Base-by-base conservation (phyloP, 2,888 invertebrate species). In the Erpobdella octoculata region DNA sequence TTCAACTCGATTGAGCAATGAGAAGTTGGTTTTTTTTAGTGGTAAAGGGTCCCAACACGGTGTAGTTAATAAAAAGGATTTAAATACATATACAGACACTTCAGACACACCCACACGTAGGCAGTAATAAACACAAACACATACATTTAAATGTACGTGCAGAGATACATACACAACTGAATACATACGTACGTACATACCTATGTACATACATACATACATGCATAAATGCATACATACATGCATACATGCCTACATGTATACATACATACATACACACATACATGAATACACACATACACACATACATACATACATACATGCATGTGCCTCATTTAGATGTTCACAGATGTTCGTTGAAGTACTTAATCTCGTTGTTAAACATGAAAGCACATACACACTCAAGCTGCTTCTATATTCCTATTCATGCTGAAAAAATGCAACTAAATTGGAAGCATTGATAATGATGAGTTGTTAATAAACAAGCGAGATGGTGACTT, bases 261-360 rank as follows among this genome's bases (percentile, higher is more conserved):
- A 41, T n/a, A 41, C 46, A 41, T n/a, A 41, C 46, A n/a, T n/a
- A n/a, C n/a, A n/a, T n/a, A n/a, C n/a, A n/a, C n/a, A n/a, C n/a
- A n/a, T n/a, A n/a, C n/a, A n/a, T n/a, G n/a, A n/a, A n/a, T n/a
- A n/a, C n/a, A n/a, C n/a, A n/a, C n/a, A n/a, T n/a, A n/a, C n/a
- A 41, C 46, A 41, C 46, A 41, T n/a, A 41, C 46, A 41, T n/a
- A 41, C 46, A 41, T n/a, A 41, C 46, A 41, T n/a, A 41, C 46
- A 41, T n/a, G n/a, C 46, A 41, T n/a, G 46, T 41, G n/a, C 46
- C 46, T 12, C 46, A 41, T n/a, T 41, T 12, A 41, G n/a, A 41
- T 15, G n/a, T n/a, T 15, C 46, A 41, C 46, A 41, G 12, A 41
- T n/a, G 46, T n/a, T 15, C 46, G n/a, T n/a, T 12, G 12, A 41